phyloP scores from a whole-genome alignment of 2,888 invertebrate genomes.

The Biston stratarius region DNA sequence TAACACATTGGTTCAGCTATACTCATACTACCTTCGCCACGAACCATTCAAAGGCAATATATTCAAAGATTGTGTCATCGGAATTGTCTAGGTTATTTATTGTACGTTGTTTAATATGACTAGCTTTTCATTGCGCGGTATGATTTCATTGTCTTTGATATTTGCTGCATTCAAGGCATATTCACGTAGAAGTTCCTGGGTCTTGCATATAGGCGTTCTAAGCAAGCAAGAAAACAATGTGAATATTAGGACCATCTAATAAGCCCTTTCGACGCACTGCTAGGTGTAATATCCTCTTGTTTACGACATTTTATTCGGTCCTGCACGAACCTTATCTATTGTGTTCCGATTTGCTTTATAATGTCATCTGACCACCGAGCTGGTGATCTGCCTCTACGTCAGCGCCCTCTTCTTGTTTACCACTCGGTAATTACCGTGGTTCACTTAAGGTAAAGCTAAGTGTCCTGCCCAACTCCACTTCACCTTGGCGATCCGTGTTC shows the following conservation, averaged over 20 bases:
- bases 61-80: background rate
- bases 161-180: constrained; percentile 1
- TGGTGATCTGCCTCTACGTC: no score
- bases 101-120: background rate
- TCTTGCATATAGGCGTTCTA: background rate
- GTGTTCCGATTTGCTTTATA: no score
- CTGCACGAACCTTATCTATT: no score
- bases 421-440: no score
- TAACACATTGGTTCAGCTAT: background rate
- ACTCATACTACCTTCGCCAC: background rate
- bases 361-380: no score
- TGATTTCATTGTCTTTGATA: background rate
- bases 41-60: background rate
- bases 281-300: no score
- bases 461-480: no score
- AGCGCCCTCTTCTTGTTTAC: no score
- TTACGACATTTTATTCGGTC: no score
- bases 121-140: background rate
- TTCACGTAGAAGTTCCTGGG: background rate
- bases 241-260: no score
- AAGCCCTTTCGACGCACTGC: background rate
- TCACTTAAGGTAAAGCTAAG: no score
- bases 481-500: no score
- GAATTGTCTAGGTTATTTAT: background rate
- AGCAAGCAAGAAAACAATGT: background rate